Conservation (phyloP, 2,888 invertebrate species). For the Chloromyia formosa region DNA sequence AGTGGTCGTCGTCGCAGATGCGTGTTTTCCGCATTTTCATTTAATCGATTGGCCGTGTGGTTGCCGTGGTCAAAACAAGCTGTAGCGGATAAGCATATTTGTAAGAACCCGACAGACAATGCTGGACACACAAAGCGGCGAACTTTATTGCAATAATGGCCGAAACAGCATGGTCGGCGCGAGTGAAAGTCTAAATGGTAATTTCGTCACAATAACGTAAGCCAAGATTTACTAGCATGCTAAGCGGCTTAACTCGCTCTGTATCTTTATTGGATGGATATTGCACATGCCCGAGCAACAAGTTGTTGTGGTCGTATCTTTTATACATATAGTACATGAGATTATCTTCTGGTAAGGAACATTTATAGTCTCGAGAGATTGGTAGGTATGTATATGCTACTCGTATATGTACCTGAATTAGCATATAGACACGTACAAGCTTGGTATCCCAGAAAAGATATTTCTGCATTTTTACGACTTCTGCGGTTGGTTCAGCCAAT, state of each 20-base stretch:
- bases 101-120: not conserved
- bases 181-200: slow-evolving; percentile 20
- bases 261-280: not conserved
- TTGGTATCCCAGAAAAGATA: no score
- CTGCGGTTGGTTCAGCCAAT: no score
- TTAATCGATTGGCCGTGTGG: not conserved
- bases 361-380: not conserved
- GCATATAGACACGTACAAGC: no score
- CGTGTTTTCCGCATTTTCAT: slow-evolving; percentile 13
- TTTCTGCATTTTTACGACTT: no score
- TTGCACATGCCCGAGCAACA: not conserved
- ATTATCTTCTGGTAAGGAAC: not conserved
- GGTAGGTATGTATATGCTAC: no score
- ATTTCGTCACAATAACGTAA: slow-evolving; percentile 14
- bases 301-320: not conserved
- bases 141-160: slow-evolving; percentile 1
- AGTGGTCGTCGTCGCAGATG: not conserved
- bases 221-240: not conserved
- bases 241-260: slow-evolving; percentile 9
- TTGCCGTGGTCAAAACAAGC: not conserved
- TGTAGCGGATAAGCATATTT: no score
- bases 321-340: not conserved
- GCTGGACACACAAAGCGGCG: not conserved
- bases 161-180: not conserved
- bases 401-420: no score